phyloP scores from a whole-genome alignment of 2,797 vertebrate species.

The Margarornis squamiger region DNA sequence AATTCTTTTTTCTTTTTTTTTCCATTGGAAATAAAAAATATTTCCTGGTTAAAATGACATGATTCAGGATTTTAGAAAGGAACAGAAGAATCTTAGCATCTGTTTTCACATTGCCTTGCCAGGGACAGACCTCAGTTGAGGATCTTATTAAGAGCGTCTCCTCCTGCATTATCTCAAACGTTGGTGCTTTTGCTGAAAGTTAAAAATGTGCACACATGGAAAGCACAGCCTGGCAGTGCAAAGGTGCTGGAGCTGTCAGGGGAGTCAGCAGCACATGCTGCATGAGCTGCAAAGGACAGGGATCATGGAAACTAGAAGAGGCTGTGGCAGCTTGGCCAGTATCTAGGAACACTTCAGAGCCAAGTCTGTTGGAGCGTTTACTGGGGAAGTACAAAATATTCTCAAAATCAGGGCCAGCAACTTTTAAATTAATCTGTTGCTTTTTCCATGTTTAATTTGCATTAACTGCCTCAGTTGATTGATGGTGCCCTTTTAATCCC shows the following conservation, averaged over 20 bases:
- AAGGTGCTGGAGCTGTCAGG: slow-evolving; percentile 10
- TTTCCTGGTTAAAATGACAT: background rate
- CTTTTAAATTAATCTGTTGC: background rate
- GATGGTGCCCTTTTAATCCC: background rate
- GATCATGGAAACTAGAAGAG: slow-evolving; percentile 23
- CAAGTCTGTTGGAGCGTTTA: slow-evolving; percentile 2
- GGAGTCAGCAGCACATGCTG: background rate
- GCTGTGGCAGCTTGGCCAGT: slow-evolving; percentile 38
- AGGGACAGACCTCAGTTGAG: background rate
- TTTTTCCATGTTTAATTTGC: slow-evolving; percentile 37
- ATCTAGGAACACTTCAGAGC: slow-evolving; percentile 40
- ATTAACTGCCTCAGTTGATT: background rate
- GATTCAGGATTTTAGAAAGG: background rate
- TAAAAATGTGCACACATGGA: background rate
- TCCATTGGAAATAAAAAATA: background rate
- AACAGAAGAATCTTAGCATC: background rate
- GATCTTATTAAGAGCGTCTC: background rate
- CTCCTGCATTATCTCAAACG: background rate
- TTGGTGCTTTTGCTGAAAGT: background rate
- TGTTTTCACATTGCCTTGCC: background rate
- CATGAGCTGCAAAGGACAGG: slow-evolving; percentile 21
- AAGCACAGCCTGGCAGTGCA: background rate
- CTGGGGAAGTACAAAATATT: slow-evolving; percentile 6
- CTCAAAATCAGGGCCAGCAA: background rate
- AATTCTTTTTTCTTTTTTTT: background rate